A percentile compares a stretch with the other conserved stretches of the same genome.
phyloP scores from a whole-genome alignment of 2,113 vertebrate species.

The Alces alces region DNA sequence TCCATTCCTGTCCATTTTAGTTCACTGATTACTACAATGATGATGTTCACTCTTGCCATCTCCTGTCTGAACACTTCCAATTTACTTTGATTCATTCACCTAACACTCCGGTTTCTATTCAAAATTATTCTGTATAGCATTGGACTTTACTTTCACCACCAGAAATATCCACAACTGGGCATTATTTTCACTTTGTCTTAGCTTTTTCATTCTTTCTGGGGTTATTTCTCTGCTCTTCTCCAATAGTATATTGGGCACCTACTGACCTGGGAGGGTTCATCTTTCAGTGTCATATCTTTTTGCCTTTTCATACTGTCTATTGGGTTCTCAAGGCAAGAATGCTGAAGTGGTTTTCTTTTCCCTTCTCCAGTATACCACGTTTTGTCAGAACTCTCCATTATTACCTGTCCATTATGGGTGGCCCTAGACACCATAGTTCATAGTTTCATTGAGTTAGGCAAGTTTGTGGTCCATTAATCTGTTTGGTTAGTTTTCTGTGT shows the following conservation, averaged over 20 bases:
- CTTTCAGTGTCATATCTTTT: background rate
- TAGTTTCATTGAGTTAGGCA: background rate
- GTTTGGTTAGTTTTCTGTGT: background rate
- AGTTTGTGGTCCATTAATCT: background rate
- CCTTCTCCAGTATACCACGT: background rate
- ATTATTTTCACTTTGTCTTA: background rate
- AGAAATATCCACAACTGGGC: background rate
- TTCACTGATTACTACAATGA: background rate
- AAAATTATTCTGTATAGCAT: background rate
- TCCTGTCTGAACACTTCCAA: background rate
- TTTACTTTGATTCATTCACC: background rate
- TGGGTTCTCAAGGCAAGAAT: background rate
- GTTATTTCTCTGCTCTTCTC: background rate
- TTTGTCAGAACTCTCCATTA: background rate
- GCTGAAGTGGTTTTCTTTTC: background rate
- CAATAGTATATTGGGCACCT: background rate
- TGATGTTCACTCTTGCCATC: background rate
- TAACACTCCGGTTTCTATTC: background rate
- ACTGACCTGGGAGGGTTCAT: background rate
- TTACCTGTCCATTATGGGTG: background rate
- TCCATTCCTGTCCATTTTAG: background rate
- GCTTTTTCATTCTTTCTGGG: background rate
- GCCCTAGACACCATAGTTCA: background rate
- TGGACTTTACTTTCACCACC: background rate
- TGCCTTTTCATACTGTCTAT: background rate